phyloP scores from a whole-genome alignment of 2,797 vertebrate species.

The Pogonophryne albipinna region DNA sequence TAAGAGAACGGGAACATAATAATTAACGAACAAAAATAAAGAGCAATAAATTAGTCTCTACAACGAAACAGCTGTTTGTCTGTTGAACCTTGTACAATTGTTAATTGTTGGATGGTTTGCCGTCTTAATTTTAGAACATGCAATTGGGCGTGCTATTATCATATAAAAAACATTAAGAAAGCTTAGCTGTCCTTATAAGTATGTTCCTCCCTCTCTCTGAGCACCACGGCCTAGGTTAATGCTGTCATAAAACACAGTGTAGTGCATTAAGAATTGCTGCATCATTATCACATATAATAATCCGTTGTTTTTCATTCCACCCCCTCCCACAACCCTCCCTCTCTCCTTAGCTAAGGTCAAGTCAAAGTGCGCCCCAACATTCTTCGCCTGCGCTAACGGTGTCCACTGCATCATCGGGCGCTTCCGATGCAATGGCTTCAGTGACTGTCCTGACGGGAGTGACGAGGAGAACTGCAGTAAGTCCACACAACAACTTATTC shows the following conservation, averaged over 20 bases:
- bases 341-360: slow-evolving; percentile 89
- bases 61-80: slow-evolving; percentile 24
- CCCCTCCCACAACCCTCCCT: slow-evolving; percentile 18
- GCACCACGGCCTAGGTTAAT: slow-evolving; percentile 35
- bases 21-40: slow-evolving; percentile 27
- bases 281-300: slow-evolving; percentile 44
- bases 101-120: slow-evolving; percentile 9
- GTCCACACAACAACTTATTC: slow-evolving; percentile 68
- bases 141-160: not conserved
- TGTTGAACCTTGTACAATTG: slow-evolving; percentile 30
- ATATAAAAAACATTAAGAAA: slow-evolving; percentile 4
- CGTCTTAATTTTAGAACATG: slow-evolving; percentile 19
- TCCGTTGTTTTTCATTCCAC: slow-evolving; percentile 37
- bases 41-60: slow-evolving; percentile 39
- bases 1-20: slow-evolving; percentile 44
- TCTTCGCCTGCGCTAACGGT: slow-evolving; percentile 95
- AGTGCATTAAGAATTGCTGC: slow-evolving; percentile 32
- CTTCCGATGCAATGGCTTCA: slow-evolving; percentile 96
- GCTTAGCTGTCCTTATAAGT: not conserved
- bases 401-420: slow-evolving; percentile 98
- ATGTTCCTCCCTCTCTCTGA: not conserved
- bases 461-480: slow-evolving; percentile 99
- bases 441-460: slow-evolving; percentile 95
- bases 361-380: slow-evolving; percentile 93
- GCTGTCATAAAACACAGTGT: slow-evolving; percentile 51